Evolutionary conservation across 2,113 vertebrate genomes (phyloP), one percentile per base, ranked within the genome.

Genomic region (Odobenus rosmarus): DNA sequence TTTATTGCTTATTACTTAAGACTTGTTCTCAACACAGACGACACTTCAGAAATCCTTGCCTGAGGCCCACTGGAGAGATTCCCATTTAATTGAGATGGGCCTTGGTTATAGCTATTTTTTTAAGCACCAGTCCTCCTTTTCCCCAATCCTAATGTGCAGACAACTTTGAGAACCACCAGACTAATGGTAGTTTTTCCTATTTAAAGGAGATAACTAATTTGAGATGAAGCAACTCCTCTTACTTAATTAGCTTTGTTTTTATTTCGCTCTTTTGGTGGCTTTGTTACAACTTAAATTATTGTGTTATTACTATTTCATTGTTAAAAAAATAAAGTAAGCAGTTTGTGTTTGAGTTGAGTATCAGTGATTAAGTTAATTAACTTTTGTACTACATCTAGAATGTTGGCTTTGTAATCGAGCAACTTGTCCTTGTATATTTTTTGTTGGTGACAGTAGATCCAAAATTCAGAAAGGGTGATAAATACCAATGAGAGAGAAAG

Each of bases 281-380:
- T 96, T 95, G 80, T 97, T 74, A 80, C 71, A 93, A 80, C 8
- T 96, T 96, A 94, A 90, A 59, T 96, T 97, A 94, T 61, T 94
- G 69, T 95, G 77, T 88, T 96, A n/a, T 46, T 96, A 92, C 19
- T 92, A 11, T 96, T 97, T 82, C 24, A 71, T 90, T 98, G 87
- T 92, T 98, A 51, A 97, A 93, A 39, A 83, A 98, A 98, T 98
- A 97, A 98, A 98, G n/a, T 96, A 98, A 92, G 18, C 26, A 94
- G n/a, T 92, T 90, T 88, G 55, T 92, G 49, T 97, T 97, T 97
- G 36, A 89, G 88, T 84, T 96, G 33, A 76, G 26, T 97, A 21
- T 93, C 93, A 55, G 1, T 98, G 1, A 96, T 80, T 97, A 51
- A 84, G 90, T 82, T 93, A 97, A 53, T 61, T 96, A 46, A 69